These are phyloP conservation scores for Philereme vetulata DNA, from an alignment of 2,888 invertebrate genomes.

Conservation along the genomic window DNA sequence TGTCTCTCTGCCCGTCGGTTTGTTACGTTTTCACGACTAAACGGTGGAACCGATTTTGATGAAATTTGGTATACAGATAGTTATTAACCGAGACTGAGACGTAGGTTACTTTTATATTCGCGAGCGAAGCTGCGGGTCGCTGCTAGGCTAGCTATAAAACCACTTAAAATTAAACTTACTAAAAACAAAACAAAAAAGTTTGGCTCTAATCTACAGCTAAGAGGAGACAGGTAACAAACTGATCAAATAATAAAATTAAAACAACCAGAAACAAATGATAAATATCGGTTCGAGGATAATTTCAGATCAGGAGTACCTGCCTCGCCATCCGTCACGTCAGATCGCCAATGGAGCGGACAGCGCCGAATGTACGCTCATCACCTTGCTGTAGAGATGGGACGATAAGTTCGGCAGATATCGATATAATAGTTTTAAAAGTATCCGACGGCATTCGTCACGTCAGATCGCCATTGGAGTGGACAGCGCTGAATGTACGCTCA, in stretches of 20 bases:
- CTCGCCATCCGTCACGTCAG: slow-evolving; percentile 40
- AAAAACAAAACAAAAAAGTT: too few species aligned
- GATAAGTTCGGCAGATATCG: slow-evolving; percentile 9
- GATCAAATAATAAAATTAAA: slow-evolving; percentile 18
- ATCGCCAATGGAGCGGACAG: slow-evolving; percentile 38
- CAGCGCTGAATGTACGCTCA: slow-evolving; percentile 29
- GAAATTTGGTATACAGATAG: too few species aligned
- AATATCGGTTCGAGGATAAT: slow-evolving; percentile 24
- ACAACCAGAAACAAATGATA: slow-evolving; percentile 17
- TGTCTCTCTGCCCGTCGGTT: too few species aligned
- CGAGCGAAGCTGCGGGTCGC: too few species aligned
- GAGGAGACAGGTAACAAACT: slow-evolving; percentile 14
- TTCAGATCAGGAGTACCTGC: slow-evolving; percentile 28
- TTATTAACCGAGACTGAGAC: too few species aligned
- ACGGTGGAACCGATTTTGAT: too few species aligned
- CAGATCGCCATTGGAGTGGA: slow-evolving; percentile 4
- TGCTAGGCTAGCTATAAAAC: too few species aligned
- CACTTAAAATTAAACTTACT: too few species aligned
- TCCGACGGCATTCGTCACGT: too few species aligned
- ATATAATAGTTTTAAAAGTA: not conserved
- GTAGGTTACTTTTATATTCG: too few species aligned
- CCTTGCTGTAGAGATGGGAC: slow-evolving; percentile 39
- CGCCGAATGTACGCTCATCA: slow-evolving; percentile 38
- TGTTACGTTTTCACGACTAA: too few species aligned
- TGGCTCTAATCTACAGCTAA: not conserved